Evolutionary conservation across 35 echinoderm and acorn worm genomes (phyloP), one percentile per base, ranked within the genome.

Genomic region (Eucidaris tribuloides): DNA sequence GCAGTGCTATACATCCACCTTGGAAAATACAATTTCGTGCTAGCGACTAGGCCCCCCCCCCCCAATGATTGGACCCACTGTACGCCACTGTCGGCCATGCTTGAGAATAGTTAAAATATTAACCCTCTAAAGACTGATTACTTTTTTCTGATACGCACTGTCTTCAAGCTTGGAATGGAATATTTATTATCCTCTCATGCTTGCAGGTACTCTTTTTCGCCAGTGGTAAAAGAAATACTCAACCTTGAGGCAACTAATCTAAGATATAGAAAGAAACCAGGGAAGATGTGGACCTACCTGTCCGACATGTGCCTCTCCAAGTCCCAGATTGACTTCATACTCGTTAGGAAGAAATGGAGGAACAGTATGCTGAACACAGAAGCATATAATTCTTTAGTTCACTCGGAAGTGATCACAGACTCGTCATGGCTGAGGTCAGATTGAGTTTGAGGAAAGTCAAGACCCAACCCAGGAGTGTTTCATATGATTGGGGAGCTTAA

Each of bases 271-370:
- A 63, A 63, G 59, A 63, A 63, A 63, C 59, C 27, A 63, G 59
- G 59, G 59, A 63, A 63, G 59, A 63, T 63, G 23, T 63, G 59
- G 59, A 63, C 59, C 59, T 63, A 63, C 59, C 6, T 63, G 7
- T 63, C 59, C 28, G 59, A 63, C 6, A 63, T 63, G 59, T 27
- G 28, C 28, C 59, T 63, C 5, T 9, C 23, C 59, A 63, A 63
- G 23, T 63, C 82, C 43, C 82, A 84, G 46, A 46, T 71, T 28
- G 82, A 84, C 34, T 84, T 65, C 62, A 84, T 84, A 33, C 42
- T 84, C 5, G 61, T 42, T 24, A 66, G 64, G 19, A 84, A 27
- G 50, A 84, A 84, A 28, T 84, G 82, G 62, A 70, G 62, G 46
- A 71, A 84, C 39, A 70, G 62, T 27, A 63, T 68, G 1, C 2